Evolutionary conservation across 2,113 vertebrate genomes (phyloP).

Genomic region (human (Homo sapiens)): GRCh38 chr2:207414001-207414500

Average conservation of each 20-base stretch:
- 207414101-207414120: not conserved
- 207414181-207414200: not conserved
- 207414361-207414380: too few relatives aligned
- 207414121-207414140: not conserved
- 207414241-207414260: not conserved
- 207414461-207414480: too few relatives aligned
- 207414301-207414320: not conserved
- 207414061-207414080: too few relatives aligned
- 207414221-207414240: not conserved
- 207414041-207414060: too few relatives aligned
- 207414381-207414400: too few relatives aligned
- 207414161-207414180: not conserved
- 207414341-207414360: not conserved
- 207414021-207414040: too few relatives aligned
- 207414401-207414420: too few relatives aligned
- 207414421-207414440: too few relatives aligned
- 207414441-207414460: too few relatives aligned
- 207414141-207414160: not conserved
- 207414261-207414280: not conserved
- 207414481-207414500: too few relatives aligned
- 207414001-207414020: too few relatives aligned
- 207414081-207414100: accelerated
- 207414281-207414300: not conserved
- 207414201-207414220: not conserved
- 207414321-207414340: not conserved